A percentile compares a stretch with the other conserved stretches of the same genome.
phyloP scores from a whole-genome alignment of 2,888 invertebrate species.

The Rhodophaea formosa region DNA sequence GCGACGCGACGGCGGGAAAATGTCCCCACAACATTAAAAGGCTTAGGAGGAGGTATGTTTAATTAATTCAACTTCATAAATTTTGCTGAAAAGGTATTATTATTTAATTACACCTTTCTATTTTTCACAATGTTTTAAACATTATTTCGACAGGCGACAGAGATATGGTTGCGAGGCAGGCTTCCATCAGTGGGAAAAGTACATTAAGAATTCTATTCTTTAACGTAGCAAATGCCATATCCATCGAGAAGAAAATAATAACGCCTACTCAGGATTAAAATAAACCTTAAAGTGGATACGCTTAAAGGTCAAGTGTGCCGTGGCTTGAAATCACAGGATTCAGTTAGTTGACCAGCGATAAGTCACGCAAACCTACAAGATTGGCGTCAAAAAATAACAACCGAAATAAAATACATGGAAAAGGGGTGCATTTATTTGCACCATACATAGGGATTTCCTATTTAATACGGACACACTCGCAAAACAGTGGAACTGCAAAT shows the following conservation, averaged over 20 bases:
- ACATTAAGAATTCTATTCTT: too few relatives aligned
- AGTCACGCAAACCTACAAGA: background rate
- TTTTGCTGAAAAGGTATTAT: too few relatives aligned
- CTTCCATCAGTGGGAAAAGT: too few relatives aligned
- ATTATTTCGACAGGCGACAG: too few relatives aligned
- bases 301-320: constrained; percentile 3
- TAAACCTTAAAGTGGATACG: constrained; percentile 3
- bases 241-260: background rate
- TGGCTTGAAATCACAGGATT: constrained; percentile 8
- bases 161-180: too few relatives aligned
- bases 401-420: background rate
- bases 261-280: background rate
- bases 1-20: constrained; percentile 4
- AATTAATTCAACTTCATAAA: too few relatives aligned
- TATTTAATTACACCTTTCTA: too few relatives aligned
- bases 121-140: too few relatives aligned
- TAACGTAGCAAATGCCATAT: too few relatives aligned
- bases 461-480: background rate
- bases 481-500: background rate
- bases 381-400: background rate
- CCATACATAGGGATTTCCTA: background rate
- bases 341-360: constrained; percentile 22
- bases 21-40: background rate
- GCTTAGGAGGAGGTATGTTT: too few relatives aligned
- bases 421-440: background rate